These are phyloP conservation scores for Nothocercus nigrocapillus DNA, from an alignment of 2,113 vertebrate species.

Conservation along the genomic window DNA sequence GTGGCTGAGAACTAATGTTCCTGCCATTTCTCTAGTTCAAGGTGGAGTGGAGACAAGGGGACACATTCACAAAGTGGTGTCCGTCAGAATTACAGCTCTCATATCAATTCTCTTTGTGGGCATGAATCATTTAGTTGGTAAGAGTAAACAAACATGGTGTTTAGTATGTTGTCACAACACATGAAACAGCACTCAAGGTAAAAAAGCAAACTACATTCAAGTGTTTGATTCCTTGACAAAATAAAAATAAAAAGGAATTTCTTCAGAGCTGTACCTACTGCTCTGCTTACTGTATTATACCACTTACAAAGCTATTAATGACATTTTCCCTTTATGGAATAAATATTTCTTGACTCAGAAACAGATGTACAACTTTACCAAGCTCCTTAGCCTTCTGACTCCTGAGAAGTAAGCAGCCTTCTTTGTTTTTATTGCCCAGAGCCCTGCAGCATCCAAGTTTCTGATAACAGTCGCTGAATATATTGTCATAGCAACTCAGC, in stretches of 20 bases:
- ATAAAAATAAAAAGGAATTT: not conserved
- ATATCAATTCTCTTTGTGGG: not conserved
- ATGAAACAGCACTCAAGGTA: slow-evolving; percentile 18
- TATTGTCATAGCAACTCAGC: not conserved
- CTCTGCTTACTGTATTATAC: not conserved
- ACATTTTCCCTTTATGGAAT: not conserved
- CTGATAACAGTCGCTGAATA: not conserved
- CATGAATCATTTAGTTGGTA: slow-evolving; percentile 24
- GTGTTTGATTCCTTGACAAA: not conserved
- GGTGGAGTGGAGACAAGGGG: not conserved
- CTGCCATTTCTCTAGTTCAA: not conserved
- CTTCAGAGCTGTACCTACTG: not conserved
- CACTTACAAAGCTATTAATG: not conserved
- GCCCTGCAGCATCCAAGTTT: not conserved
- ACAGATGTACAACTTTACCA: not conserved
- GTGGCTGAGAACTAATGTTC: not conserved
- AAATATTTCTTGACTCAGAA: not conserved
- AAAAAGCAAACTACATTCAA: slow-evolving; percentile 3
- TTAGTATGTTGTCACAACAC: slow-evolving; percentile 16
- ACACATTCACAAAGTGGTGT: not conserved
- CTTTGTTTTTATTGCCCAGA: not conserved
- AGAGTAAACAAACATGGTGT: slow-evolving; percentile 14
- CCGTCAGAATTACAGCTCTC: not conserved
- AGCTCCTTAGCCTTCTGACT: not conserved
- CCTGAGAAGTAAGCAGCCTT: not conserved